Evolutionary conservation across 2,113 vertebrate species (phyloP), one percentile per base, ranked within the genome.

Genomic region (Syngnathoides biaculeatus): DNA sequence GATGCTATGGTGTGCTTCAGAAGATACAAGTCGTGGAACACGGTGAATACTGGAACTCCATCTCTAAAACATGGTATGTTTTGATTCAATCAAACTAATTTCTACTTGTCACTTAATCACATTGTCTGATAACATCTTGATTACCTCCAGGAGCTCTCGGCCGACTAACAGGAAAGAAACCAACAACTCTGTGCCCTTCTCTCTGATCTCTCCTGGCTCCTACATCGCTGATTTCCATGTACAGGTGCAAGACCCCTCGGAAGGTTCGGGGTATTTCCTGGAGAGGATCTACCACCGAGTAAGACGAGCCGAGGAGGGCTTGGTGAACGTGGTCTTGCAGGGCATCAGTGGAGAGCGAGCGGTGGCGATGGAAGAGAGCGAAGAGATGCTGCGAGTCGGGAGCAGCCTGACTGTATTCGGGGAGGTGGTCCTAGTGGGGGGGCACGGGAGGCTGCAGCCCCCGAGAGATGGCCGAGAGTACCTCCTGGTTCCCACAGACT

Each of bases 361-460:
- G 0, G 75, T 75, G 30, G 75, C 81, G 0, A 67, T 71, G 35
- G 80, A 85, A 70, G 90, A 91, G 75, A 81, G 68, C 0, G 92
- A 93, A 73, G 88, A 91, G 87, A 39, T 93, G 70, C 85, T 93
- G 60, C 75, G 75, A 0, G 89, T 90, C 39, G 92, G 89, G 14
- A 82, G 76, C 72, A 74, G 53, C 13, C 13, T 93, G 72, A 93
- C 89, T 0, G 90, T 85, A 1, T 91, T 92, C 8, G 92, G 92
- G 6, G 92, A 93, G 80, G 81, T 93, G 50, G 86, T 92, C 47
- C 81, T 93, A 58, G 91, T 92, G 63, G 83, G 78, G 7, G 89
- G 79, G 0, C 67, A 71, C 11, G 76, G 80, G 27, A 81, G 82
- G 59, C 77, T 93, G 40, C 90, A 83, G 68, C 82, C 90, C 7